Conservation (phyloP, 1,140 invertebrate species). For the Diprion similis region DNA sequence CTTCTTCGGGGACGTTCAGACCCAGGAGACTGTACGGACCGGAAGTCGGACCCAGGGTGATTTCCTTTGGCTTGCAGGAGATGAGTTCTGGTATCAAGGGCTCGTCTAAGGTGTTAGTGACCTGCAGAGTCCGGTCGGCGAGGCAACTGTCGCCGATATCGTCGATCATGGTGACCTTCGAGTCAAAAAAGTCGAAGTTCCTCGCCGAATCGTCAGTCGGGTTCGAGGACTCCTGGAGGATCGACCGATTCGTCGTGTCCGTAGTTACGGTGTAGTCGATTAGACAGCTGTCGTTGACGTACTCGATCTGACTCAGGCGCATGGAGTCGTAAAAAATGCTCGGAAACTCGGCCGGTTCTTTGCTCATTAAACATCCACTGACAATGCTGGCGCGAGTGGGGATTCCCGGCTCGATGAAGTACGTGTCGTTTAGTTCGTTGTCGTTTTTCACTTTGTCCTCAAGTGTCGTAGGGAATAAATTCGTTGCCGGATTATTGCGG, state of each 20-base stretch:
- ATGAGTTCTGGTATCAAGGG: too few relatives aligned
- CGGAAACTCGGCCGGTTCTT: neutral
- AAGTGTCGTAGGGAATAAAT: too few relatives aligned
- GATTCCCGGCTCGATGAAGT: neutral
- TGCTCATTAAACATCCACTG: neutral
- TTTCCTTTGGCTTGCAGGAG: slow-evolving; percentile 14
- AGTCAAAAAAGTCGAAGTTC: slow-evolving; percentile 17
- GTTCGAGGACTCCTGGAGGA: neutral
- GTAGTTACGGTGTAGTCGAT: slow-evolving; percentile 3
- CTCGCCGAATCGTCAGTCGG: neutral
- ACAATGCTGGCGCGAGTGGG: neutral
- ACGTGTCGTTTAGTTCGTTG: neutral
- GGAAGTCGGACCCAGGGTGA: slow-evolving; percentile 16
- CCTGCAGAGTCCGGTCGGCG: slow-evolving; percentile 34
- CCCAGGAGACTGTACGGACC: slow-evolving; percentile 31
- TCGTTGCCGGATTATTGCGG: neutral
- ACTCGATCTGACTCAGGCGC: neutral
- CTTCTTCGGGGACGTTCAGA: slow-evolving; percentile 42
- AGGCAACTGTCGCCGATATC: slow-evolving; percentile 41
- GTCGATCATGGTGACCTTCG: slow-evolving; percentile 27
- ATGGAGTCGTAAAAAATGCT: neutral
- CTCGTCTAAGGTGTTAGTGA: neutral
- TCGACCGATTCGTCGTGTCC: slow-evolving; percentile 3
- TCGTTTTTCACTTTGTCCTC: too few relatives aligned
- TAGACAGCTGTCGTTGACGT: slow-evolving; percentile 14